Evolutionary conservation across 1,140 invertebrate species (phyloP), one percentile per base, ranked within the genome.

Genomic region (Aphelenchoides avenae): DNA sequence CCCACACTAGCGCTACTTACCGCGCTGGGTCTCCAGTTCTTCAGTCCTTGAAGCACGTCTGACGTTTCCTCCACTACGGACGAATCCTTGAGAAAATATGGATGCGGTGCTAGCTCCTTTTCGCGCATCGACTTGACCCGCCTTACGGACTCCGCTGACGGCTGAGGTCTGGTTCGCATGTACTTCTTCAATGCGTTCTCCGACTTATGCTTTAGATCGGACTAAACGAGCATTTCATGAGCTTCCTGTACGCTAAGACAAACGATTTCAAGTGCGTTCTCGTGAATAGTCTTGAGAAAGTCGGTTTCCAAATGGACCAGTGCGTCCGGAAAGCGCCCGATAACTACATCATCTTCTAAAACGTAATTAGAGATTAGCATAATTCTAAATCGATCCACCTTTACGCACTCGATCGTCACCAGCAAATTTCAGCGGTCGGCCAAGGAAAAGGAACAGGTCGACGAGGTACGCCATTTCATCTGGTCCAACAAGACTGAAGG

Each of bases 391-490:
- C 39, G 13, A 37, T 33, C 13, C 34, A 36, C 13, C 34, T 36
- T 36, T 36, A 13, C 34, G n/a, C 34, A 36, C 13, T 18, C 34
- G n/a, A 36, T 13, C 18, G 34, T 18, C 52, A 66, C 9, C 27
- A 48, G 68, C 71, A 39, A 77, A 73, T 27, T 58, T 53, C 33
- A 77, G 54, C 5, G 73, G 59, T 22, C 64, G 57, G 18, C 88
- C 89, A 15, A 98, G 82, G 78, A 98, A 99, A 34, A 98, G 80
- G 76, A 94, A 88, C 22, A 98, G 80, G 81, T 98, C 93, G 27
- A 96, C 72, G 1, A 98, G 79, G 78, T 92, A 91, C 1, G 93
- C 84, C 22, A 89, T 81, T 78, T 99, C 95, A 68, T 97, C 93
- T 0, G 85, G 84, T 0, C 86, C 80, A 24, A 98, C 81, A 39